Evolutionary conservation across 2,888 invertebrate species (phyloP), one percentile per base, ranked within the genome.

Genomic region (Polylopha cassiicola): DNA sequence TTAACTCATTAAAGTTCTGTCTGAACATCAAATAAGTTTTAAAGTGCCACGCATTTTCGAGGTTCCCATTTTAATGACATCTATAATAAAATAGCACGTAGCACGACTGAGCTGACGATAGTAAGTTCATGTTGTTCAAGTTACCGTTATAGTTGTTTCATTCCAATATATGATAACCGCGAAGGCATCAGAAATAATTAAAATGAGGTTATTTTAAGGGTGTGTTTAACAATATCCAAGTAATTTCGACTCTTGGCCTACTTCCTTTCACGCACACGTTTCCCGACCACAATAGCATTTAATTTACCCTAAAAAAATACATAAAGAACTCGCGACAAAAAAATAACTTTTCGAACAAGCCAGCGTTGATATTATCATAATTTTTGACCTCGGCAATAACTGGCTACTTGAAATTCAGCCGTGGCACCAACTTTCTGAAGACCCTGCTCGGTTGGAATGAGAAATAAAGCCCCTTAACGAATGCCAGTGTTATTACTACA

Each of bases 321-420:
- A 28, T 39, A 33, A 41, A 23, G 15, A 41, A 41, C 34, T 41
- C 16, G 22, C 14, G 21, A 30, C 28, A 11, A 30, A 36, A 41
- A 41, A 30, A 30, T 16, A 34, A 36, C 41, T 41, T 41, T 41
- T 20, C 41, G 24, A 41, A 36, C 36, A 41, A 41, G 36, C 32
- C 41, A 42, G 16, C 36, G 44, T 38, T 38, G 31, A 47, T 46
- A 48, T 47, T 50, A 49, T 44, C 50, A 51, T 51, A 50, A 54
- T 56, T 53, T 51, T 53, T 54, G 54, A 51, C 50, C 54, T 48
- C 43, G 44, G 37, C 45, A 44, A 48, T 45, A 39, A 45, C 39
- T 41, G 47, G 46, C 50, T 58, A 39, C 50, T 59, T 55, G 48
- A 61, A 59, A 60, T 56, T 60, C 59, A 47, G 49, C 45, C 44